phyloP scores from a whole-genome alignment of 2,888 invertebrate species.

The Drosophila yooni region DNA sequence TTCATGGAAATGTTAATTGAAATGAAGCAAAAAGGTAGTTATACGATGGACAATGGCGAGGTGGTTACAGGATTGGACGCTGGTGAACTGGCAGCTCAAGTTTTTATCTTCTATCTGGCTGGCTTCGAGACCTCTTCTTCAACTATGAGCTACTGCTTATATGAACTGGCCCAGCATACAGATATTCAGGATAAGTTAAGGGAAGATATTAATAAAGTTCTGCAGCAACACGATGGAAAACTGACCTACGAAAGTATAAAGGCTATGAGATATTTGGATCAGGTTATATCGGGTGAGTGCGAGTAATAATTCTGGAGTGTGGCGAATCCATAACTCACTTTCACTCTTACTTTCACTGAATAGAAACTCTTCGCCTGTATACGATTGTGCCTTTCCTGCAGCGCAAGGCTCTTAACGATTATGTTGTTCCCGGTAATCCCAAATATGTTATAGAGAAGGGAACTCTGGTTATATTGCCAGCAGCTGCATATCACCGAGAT shows the following conservation, averaged over 20 bases:
- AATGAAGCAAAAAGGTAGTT: constrained; percentile 74
- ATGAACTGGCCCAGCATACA: constrained; percentile 85
- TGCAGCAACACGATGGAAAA: constrained; percentile 82
- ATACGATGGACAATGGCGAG: constrained; percentile 71
- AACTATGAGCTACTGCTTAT: constrained; percentile 85
- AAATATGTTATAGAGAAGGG: constrained; percentile 85
- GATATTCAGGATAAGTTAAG: constrained; percentile 85
- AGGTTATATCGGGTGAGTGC: constrained; percentile 85
- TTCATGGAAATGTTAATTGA: constrained; percentile 86
- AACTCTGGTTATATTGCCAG: constrained; percentile 67
- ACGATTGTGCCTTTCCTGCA: constrained; percentile 86
- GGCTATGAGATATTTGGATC: constrained; percentile 85
- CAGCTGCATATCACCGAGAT: constrained; percentile 87
- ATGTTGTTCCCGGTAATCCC: constrained; percentile 85
- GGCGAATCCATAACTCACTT: not conserved
- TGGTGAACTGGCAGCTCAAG: constrained; percentile 86
- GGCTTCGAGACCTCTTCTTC: constrained; percentile 86
- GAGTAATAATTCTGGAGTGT: not conserved
- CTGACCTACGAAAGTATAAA: constrained; percentile 83
- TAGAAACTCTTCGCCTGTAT: constrained; percentile 86
- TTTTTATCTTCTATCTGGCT: constrained; percentile 86
- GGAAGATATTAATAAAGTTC: constrained; percentile 83
- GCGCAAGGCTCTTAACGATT: constrained; percentile 86
- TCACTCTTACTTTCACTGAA: no score
- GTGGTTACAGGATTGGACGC: constrained; percentile 68